These are phyloP conservation scores for Spondyliosoma cantharus DNA, from an alignment of 2,797 vertebrate species.

Conservation along the genomic window DNA sequence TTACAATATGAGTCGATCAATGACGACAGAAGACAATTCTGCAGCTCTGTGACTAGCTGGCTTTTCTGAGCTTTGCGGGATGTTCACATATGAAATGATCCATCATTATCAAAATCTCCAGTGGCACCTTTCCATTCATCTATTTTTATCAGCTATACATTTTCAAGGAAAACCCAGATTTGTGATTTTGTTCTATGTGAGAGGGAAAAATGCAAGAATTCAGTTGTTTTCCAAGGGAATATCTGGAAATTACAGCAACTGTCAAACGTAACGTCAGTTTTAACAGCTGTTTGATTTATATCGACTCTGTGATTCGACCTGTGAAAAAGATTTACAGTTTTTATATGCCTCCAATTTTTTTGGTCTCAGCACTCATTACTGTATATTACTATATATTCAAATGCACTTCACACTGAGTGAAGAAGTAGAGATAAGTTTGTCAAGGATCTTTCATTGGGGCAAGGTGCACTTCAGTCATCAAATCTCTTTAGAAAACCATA, in stretches of 20 bases:
- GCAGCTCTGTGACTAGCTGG: not conserved
- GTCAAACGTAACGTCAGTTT: not conserved
- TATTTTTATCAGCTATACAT: not conserved
- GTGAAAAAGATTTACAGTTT: not conserved
- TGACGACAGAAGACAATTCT: constrained; percentile 25
- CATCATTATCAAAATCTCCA: not conserved
- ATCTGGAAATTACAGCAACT: not conserved
- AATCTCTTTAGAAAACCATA: constrained; percentile 7
- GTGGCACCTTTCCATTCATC: not conserved
- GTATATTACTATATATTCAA: not conserved
- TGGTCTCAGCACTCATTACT: not conserved
- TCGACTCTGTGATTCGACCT: not conserved
- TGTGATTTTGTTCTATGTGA: not conserved
- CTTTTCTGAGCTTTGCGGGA: constrained; percentile 16
- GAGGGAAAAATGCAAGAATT: not conserved
- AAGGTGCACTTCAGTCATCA: not conserved
- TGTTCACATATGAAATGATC: not conserved
- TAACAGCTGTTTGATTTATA: not conserved
- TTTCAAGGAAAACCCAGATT: not conserved
- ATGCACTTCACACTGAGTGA: not conserved
- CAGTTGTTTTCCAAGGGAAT: not conserved
- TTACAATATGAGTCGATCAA: constrained; percentile 48
- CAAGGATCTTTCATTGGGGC: not conserved
- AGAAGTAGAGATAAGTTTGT: not conserved
- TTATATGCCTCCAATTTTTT: not conserved